Evolutionary conservation across 2,888 invertebrate genomes (phyloP), one percentile per base, ranked within the genome.

Genomic region (Bombyx huttoni): DNA sequence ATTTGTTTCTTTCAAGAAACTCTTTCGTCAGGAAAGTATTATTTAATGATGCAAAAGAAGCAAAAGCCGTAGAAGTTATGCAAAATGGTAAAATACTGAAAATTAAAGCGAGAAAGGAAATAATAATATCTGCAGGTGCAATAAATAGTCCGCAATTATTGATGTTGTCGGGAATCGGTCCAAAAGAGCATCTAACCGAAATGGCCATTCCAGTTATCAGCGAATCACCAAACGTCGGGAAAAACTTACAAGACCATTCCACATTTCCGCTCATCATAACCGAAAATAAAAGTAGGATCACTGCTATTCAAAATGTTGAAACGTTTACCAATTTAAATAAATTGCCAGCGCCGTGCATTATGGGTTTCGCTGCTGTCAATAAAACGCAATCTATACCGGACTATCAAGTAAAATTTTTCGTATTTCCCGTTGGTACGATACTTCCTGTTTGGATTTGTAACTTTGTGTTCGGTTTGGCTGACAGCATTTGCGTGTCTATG

Each of bases 101-200:
- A 8, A 35, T 70, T 1, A 54, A 24, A 34, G 67, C 62, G 7
- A 57, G 13, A 5, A 67, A 62, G 53, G 75, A 73, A 59, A 59
- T 73, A 0, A 67, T 74, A 47, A 24, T 74, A 46, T 73, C 70
- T 12, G 69, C 69, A 7, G 75, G 74, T 8, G 58, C 69, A 33
- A 57, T 73, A 7, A 69, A 65, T 14, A 70, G 64, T 48, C 74
- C 75, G 8, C 65, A 73, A 53, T 47, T 72, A 5, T 52, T 75
- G 33, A 70, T 74, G 71, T 51, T 70, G 12, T 74, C 73, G 6
- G 75, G 75, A 3, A 57, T 75, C 40, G 75, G 75, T 14, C 70
- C 68, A 7, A 61, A 56, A 35, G 35, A 60, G 3, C 61, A 74
- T 56, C 56, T 75, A 9, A 50, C 60, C 34, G 58, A 62, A 52